These are phyloP conservation scores for Myrmecobius fasciatus DNA, from an alignment of 2,113 vertebrate genomes.

Conservation along the genomic window DNA sequence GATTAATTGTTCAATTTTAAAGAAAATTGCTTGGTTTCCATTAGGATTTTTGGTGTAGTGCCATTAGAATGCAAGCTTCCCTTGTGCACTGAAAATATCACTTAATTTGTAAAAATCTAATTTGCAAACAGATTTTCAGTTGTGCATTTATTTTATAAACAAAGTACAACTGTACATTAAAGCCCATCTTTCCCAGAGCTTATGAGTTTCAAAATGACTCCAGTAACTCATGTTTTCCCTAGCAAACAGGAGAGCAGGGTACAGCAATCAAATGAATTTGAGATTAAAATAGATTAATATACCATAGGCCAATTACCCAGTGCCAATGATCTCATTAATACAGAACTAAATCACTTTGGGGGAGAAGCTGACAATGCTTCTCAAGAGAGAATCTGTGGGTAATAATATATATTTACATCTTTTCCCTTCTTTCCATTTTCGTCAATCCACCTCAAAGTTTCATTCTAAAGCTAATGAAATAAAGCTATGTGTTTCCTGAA, in stretches of 20 bases:
- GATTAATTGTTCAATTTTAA: background rate
- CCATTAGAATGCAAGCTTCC: background rate
- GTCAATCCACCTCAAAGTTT: background rate
- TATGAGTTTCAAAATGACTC: background rate
- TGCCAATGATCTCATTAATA: background rate
- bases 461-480: background rate
- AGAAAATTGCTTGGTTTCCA: background rate
- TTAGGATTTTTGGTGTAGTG: background rate
- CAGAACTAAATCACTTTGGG: background rate
- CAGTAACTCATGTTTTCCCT: background rate
- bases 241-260: background rate
- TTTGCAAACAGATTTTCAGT: background rate
- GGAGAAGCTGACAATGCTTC: background rate
- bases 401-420: background rate
- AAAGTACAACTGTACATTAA: background rate
- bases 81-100: background rate
- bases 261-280: background rate
- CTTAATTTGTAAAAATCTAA: constrained; percentile 23
- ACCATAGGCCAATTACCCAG: background rate
- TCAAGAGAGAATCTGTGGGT: background rate
- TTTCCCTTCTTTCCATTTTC: background rate
- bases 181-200: background rate
- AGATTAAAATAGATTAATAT: background rate
- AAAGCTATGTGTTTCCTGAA: background rate
- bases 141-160: background rate